Base-by-base conservation (phyloP, 1,140 invertebrate species). In the Drosophila santomea region DNA sequence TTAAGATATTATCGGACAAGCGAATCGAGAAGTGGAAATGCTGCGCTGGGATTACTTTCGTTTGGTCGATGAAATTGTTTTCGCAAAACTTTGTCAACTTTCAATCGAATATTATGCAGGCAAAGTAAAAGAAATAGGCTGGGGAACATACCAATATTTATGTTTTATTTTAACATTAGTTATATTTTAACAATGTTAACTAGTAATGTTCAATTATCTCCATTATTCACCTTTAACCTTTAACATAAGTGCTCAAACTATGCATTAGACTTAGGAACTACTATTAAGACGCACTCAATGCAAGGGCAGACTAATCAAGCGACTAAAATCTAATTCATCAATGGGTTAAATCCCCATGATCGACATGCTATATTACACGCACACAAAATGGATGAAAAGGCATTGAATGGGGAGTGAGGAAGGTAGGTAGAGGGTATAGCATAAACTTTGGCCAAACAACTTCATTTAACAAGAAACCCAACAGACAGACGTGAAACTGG, bases 401-500 rank as follows among this genome's bases (percentile, higher is more conserved):
- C n/a, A n/a, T 32, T 17, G 10, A 57, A 20, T 10, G 43, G 17
- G 52, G 20, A 20, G 3, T 38, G 10, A 63, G 14, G 32, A 28
- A 10, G 32, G 15, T 5, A 36, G 17, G 6, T 41, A 20, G 14
- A 25, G 28, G 39, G 45, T 20, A 50, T 20, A 45, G 63, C 20
- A 38, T 35, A 28, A 78, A 69, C 74, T 78, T 62, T 78, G 38
- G 58, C 41, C 75, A 78, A 72, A 78, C 66, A 78, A 77, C 63
- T 77, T 77, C 74, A 77, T 77, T 77, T 69, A 62, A 77, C 63
- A 54, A 75, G 62, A 48, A 47, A 59, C 28, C 36, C 38, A 32
- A 69, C n/a, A 52, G 20, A 20, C 38, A 47, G n/a, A 51, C 41
- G 32, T 32, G 32, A 67, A 15, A 51, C 17, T 14, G 36, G 36